phyloP scores from a whole-genome alignment of 2,113 vertebrate genomes.

The Ictalurus furcatus region DNA sequence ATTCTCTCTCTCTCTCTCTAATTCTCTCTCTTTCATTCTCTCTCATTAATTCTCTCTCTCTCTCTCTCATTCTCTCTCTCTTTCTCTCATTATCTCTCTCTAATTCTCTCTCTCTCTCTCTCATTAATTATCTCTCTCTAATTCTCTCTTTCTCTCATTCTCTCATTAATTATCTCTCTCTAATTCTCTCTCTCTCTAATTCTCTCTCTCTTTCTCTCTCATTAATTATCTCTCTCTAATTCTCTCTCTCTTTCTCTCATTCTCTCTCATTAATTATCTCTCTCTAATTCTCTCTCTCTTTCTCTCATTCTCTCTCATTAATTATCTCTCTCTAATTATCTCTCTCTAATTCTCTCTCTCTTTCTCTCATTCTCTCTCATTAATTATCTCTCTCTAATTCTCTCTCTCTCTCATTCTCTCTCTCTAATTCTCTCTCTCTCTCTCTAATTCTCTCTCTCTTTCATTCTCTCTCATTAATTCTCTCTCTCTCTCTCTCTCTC shows the following conservation, averaged over 20 bases:
- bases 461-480: background rate
- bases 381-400: background rate
- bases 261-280: too few species aligned
- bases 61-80: background rate
- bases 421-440: too few species aligned
- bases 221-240: too few species aligned
- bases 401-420: background rate
- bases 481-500: background rate
- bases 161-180: too few species aligned
- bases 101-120: slow-evolving; percentile 37
- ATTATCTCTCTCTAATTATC: background rate
- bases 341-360: background rate
- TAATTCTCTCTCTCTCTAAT: background rate
- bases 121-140: too few species aligned
- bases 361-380: too few species aligned
- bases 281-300: background rate
- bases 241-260: background rate
- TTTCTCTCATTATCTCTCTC: too few species aligned
- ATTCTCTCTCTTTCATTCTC: too few species aligned
- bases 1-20: background rate
- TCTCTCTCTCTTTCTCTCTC: background rate
- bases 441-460: too few species aligned
- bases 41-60: slow-evolving; percentile 50
- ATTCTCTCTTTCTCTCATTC: too few species aligned
- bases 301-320: background rate